Conservation (phyloP, 2,113 vertebrate genomes). For the Cyprinodon brontotheroides region DNA sequence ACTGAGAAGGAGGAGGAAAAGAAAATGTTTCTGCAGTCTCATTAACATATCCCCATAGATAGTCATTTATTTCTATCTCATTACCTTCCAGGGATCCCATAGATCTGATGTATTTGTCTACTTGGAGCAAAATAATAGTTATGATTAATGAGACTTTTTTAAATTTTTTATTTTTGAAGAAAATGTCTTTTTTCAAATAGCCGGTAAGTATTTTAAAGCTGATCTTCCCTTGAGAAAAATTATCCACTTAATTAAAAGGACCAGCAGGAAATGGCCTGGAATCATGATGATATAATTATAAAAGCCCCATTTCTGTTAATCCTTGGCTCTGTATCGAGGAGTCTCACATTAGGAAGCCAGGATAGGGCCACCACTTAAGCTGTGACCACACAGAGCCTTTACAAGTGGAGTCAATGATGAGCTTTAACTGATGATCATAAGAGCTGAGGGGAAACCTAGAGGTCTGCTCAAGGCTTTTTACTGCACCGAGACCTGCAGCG, state of each 20-base stretch:
- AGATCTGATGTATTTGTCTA: slow-evolving; percentile 5
- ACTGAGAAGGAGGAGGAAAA: not conserved
- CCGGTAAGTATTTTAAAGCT: slow-evolving; percentile 77
- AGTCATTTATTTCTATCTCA: slow-evolving; percentile 3
- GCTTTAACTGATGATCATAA: slow-evolving; percentile 37
- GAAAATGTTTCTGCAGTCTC: slow-evolving; percentile 30
- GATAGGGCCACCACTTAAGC: slow-evolving; percentile 54
- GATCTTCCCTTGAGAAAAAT: slow-evolving; percentile 75
- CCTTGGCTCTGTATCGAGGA: slow-evolving; percentile 67
- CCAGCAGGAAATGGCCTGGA: slow-evolving; percentile 80
- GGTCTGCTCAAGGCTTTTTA: slow-evolving; percentile 44
- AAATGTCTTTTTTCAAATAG: slow-evolving; percentile 65
- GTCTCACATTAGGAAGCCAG: slow-evolving; percentile 54
- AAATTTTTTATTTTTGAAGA: slow-evolving; percentile 33
- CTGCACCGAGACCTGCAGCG: slow-evolving; percentile 13
- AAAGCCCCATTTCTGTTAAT: slow-evolving; percentile 80
- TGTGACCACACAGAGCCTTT: slow-evolving; percentile 66
- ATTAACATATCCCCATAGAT: slow-evolving; percentile 33
- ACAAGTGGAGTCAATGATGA: slow-evolving; percentile 44
- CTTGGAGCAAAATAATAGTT: slow-evolving; percentile 27
- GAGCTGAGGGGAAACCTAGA: slow-evolving; percentile 29
- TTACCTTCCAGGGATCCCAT: not conserved
- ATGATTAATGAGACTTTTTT: slow-evolving; percentile 23
- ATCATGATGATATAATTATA: slow-evolving; percentile 82
- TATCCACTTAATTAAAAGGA: slow-evolving; percentile 84